These are phyloP conservation scores for Axea sp. DNA, from an alignment of 2,888 invertebrate genomes.

Conservation along the genomic window DNA sequence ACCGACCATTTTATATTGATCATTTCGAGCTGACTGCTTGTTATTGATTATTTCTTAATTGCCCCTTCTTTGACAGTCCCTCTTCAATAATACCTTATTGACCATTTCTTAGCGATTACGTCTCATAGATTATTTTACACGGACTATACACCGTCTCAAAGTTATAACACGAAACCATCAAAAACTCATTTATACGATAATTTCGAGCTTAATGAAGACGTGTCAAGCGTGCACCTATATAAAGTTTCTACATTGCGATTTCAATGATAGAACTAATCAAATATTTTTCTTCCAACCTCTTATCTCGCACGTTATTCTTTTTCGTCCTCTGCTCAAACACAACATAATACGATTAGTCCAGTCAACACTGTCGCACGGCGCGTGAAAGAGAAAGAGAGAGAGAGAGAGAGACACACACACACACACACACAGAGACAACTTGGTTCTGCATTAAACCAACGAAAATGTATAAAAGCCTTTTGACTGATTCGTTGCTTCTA, in stretches of 20 bases:
- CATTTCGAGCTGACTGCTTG: no score
- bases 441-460: constrained; percentile 28
- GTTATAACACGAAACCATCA: constrained; percentile 10
- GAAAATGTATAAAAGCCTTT: constrained; percentile 57
- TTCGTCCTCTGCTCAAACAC: constrained; percentile 25
- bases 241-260: constrained; percentile 14
- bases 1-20: no score
- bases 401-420: no score
- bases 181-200: constrained; percentile 16
- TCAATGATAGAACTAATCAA: constrained; percentile 44
- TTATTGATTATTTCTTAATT: no score
- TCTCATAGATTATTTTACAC: no score
- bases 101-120: no score
- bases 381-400: constrained; percentile 18
- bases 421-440: no score
- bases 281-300: constrained; percentile 43
- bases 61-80: no score
- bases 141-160: constrained; percentile 1
- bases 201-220: constrained; percentile 31
- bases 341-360: constrained; percentile 58
- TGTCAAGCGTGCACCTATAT: constrained; percentile 17
- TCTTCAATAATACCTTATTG: no score
- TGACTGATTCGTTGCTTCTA: constrained; percentile 57
- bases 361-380: constrained; percentile 25
- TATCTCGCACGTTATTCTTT: constrained; percentile 37